phyloP scores from a whole-genome alignment of 2,113 vertebrate genomes.

The Bos javanicus region DNA sequence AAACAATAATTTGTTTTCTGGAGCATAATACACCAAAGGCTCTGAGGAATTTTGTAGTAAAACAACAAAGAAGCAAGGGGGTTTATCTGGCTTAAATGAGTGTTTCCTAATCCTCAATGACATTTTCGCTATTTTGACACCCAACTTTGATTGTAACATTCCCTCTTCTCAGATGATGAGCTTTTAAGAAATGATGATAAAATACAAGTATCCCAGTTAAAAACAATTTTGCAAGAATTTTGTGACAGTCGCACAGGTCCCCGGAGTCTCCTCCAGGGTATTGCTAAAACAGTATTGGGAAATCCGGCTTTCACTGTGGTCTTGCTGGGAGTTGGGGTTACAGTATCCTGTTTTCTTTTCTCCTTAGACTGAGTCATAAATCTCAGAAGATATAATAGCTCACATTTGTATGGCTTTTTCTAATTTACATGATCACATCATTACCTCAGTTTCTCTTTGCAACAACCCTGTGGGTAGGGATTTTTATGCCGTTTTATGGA shows the following conservation, averaged over 20 bases:
- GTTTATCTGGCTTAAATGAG: neutral
- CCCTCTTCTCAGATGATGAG: neutral
- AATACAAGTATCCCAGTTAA: neutral
- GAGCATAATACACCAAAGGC: neutral
- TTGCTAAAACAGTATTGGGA: neutral
- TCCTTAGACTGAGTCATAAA: neutral
- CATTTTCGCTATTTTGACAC: slow-evolving; percentile 15
- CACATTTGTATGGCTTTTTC: neutral
- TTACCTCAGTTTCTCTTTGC: slow-evolving; percentile 7
- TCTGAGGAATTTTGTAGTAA: neutral
- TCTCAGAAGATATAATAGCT: neutral
- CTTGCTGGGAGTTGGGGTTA: neutral
- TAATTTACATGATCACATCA: neutral
- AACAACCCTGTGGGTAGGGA: neutral
- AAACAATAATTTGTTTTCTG: neutral
- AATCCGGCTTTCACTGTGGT: neutral
- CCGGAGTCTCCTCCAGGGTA: neutral
- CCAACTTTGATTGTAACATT: slow-evolving; percentile 23
- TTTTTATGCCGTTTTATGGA: neutral
- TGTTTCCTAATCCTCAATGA: neutral
- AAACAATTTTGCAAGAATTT: slow-evolving; percentile 30
- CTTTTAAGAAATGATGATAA: neutral
- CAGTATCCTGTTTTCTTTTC: neutral
- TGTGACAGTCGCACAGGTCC: neutral
- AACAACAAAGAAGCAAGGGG: neutral